A percentile compares a stretch with the other conserved stretches of the same genome.
Evolutionary conservation across 2,113 vertebrate species (phyloP).

Genomic region (Cyanoliseus patagonus): DNA sequence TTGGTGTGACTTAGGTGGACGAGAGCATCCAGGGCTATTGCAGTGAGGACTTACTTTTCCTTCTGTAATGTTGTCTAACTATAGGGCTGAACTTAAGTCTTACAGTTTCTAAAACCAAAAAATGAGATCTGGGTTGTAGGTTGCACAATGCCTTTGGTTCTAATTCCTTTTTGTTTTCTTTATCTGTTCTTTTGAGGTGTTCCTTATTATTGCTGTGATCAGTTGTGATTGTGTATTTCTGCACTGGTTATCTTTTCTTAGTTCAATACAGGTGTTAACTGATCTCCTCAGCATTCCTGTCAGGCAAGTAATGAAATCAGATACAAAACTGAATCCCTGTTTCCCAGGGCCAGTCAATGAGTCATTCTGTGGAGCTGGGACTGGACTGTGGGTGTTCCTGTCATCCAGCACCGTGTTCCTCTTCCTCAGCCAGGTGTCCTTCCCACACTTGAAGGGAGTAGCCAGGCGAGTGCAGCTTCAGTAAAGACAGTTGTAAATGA

Average conservation of each 20-base stretch:
- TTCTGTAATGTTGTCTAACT: not conserved
- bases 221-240: not conserved
- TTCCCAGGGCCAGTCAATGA: not conserved
- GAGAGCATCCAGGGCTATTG: not conserved
- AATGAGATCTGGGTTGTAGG: not conserved
- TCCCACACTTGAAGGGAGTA: not conserved
- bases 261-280: not conserved
- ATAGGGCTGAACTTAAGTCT: not conserved
- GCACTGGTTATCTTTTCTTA: not conserved
- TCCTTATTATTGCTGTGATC: not conserved
- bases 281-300: not conserved
- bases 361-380: not conserved
- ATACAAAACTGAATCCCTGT: not conserved
- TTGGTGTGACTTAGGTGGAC: not conserved
- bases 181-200: not conserved
- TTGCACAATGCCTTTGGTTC: not conserved
- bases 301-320: not conserved
- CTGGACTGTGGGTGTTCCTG: not conserved
- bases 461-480: not conserved
- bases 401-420: accelerated
- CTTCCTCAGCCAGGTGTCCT: not conserved
- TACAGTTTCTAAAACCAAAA: not conserved
- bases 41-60: not conserved
- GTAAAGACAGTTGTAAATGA: not conserved
- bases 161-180: not conserved